A percentile compares a stretch with the other conserved stretches of the same genome.
These are phyloP conservation scores for Caradrina kadenii DNA, from an alignment of 2,888 invertebrate genomes.

Conservation along the genomic window DNA sequence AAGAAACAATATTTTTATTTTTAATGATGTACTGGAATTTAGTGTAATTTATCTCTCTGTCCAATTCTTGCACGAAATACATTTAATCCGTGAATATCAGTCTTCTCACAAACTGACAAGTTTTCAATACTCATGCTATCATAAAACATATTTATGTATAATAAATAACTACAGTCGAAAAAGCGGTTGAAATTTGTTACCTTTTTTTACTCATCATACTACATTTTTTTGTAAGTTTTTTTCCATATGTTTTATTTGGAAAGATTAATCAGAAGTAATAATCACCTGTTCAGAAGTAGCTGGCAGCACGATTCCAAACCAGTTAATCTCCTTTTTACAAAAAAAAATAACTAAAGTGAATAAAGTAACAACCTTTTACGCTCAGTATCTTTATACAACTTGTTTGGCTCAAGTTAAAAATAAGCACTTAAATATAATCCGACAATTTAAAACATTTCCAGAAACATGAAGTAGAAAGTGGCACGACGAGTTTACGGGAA, in stretches of 20 bases:
- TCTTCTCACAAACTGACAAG: not conserved
- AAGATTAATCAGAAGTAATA: conserved; percentile 42
- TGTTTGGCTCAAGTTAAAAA: conserved; percentile 30
- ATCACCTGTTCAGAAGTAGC: conserved; percentile 22
- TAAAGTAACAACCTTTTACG: conserved; percentile 38
- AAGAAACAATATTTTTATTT: conserved; percentile 6
- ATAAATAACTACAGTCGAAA: not conserved
- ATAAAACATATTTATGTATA: too few species aligned
- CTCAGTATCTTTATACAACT: conserved; percentile 35
- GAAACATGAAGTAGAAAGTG: conserved; percentile 74
- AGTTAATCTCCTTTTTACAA: conserved; percentile 32
- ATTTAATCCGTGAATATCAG: not conserved
- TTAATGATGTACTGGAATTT: conserved; percentile 3
- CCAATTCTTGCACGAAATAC: conserved; percentile 18
- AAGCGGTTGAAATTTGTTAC: not conserved
- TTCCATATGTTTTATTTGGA: conserved; percentile 6
- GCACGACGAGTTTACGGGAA: conserved; percentile 72
- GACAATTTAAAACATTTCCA: conserved; percentile 63
- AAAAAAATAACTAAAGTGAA: conserved; percentile 35
- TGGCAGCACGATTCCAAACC: conserved; percentile 29
- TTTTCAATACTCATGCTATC: not conserved
- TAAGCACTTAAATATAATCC: conserved; percentile 31
- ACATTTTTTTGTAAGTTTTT: not conserved
- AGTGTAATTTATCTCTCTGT: not conserved
- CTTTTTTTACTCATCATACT: not conserved